Evolutionary conservation across 2,888 invertebrate species (phyloP).

Genomic region (Stomorhina lunata): DNA sequence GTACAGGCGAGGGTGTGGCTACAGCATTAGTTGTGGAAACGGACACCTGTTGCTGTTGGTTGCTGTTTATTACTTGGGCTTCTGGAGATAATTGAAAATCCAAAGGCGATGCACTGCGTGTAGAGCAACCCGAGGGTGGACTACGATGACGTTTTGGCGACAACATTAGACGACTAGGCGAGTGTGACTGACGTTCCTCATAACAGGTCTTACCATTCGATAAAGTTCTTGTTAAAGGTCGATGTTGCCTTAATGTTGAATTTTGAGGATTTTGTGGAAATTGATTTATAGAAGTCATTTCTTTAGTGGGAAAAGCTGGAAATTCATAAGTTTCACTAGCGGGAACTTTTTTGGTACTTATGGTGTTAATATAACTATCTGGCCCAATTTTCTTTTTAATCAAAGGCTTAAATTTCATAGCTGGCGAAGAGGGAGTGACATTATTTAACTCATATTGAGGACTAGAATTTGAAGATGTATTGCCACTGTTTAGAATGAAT

Average conservation of each 20-base stretch:
- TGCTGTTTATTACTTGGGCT: slow-evolving; percentile 28
- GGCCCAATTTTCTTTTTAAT: slow-evolving; percentile 86
- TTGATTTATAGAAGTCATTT: slow-evolving; percentile 53
- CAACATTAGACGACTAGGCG: slow-evolving; percentile 73
- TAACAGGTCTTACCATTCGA: slow-evolving; percentile 81
- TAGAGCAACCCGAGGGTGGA: slow-evolving; percentile 79
- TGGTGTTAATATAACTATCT: slow-evolving; percentile 87
- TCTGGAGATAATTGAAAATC: slow-evolving; percentile 74
- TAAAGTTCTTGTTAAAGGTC: slow-evolving; percentile 85
- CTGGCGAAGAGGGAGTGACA: slow-evolving; percentile 61
- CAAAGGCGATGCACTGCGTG: slow-evolving; percentile 79
- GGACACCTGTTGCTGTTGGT: slow-evolving; percentile 31
- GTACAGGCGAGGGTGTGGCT: slow-evolving; percentile 52
- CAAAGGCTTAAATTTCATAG: slow-evolving; percentile 82
- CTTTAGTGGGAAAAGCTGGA: slow-evolving; percentile 75
- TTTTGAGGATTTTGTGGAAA: slow-evolving; percentile 59
- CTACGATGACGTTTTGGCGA: slow-evolving; percentile 76
- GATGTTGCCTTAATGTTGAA: slow-evolving; percentile 81
- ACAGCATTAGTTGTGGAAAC: slow-evolving; percentile 43
- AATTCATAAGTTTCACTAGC: slow-evolving; percentile 77
- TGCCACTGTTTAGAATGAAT: slow-evolving; percentile 67
- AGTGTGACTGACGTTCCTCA: slow-evolving; percentile 67
- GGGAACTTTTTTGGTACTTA: slow-evolving; percentile 79
- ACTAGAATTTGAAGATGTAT: slow-evolving; percentile 66
- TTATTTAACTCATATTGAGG: slow-evolving; percentile 67